Conservation (phyloP, 2,113 vertebrate genomes). For the Phyllostomus discolor region DNA sequence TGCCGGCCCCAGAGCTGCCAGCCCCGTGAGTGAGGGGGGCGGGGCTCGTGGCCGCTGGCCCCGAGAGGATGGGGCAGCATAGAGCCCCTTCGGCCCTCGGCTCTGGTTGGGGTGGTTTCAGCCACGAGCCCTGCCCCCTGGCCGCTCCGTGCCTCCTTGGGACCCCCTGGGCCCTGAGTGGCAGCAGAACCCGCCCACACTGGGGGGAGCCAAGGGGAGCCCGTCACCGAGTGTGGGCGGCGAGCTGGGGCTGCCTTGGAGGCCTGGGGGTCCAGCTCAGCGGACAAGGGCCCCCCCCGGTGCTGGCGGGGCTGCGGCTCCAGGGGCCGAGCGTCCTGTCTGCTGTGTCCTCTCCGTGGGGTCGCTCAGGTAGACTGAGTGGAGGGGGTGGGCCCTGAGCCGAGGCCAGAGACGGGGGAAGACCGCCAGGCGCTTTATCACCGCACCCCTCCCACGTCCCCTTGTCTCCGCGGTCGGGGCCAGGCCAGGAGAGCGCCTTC, state of each 20-base stretch:
- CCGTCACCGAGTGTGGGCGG: background rate
- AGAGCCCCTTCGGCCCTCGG: background rate
- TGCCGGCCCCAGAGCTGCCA: too few relatives aligned
- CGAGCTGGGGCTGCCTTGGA: background rate
- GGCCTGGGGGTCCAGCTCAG: too few relatives aligned
- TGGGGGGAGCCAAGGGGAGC: background rate
- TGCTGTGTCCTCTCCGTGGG: too few relatives aligned
- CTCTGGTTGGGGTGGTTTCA: background rate
- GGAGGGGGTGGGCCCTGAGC: background rate
- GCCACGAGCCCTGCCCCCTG: background rate
- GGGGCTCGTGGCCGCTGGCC: background rate
- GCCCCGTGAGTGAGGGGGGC: accelerated
- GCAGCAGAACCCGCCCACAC: background rate
- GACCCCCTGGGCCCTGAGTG: background rate
- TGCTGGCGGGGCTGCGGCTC: background rate
- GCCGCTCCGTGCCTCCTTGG: background rate
- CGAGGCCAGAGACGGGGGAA: accelerated
- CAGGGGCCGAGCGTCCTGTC: accelerated
- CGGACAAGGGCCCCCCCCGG: background rate
- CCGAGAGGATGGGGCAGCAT: accelerated
- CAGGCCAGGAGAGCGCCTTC: conserved; percentile 87
- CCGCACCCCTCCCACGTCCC: accelerated
- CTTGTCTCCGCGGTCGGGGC: background rate
- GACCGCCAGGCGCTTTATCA: accelerated
- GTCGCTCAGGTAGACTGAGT: accelerated